These are phyloP conservation scores for Polydrusus cervinus DNA, from an alignment of 2,888 invertebrate genomes.

Conservation along the genomic window DNA sequence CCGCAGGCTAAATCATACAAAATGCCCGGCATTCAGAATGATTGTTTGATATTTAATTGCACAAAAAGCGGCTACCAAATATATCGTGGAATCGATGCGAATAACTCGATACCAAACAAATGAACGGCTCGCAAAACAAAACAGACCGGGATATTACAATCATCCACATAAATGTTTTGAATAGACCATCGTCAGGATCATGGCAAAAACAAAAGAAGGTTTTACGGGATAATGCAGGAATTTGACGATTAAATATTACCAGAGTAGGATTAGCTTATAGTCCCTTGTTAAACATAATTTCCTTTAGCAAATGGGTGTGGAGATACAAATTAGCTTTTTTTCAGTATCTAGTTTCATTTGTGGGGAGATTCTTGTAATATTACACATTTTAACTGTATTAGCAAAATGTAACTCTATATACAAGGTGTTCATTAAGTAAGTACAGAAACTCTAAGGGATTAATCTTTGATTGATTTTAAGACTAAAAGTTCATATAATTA, in stretches of 20 bases:
- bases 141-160: conserved; percentile 31
- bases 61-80: conserved; percentile 26
- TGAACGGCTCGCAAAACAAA: conserved; percentile 13
- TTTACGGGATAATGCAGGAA: conserved; percentile 33
- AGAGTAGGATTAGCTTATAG: conserved; percentile 3
- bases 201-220: conserved; percentile 28
- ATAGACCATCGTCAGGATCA: conserved; percentile 9
- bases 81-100: conserved; percentile 22
- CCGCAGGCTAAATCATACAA: conserved; percentile 1
- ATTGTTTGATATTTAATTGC: conserved; percentile 31
- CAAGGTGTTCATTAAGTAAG: no score
- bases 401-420: no score
- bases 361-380: no score
- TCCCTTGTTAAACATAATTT: neutral
- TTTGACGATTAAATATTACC: conserved; percentile 1
- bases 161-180: conserved; percentile 35
- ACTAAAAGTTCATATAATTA: no score
- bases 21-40: conserved; percentile 14
- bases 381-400: no score
- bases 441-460: no score
- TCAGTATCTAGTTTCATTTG: no score
- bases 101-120: conserved; percentile 27
- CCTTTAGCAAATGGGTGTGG: no score
- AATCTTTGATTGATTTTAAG: no score
- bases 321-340: no score